Base-by-base conservation (phyloP, 2,113 vertebrate species). In the Phaethornis superciliosus region DNA sequence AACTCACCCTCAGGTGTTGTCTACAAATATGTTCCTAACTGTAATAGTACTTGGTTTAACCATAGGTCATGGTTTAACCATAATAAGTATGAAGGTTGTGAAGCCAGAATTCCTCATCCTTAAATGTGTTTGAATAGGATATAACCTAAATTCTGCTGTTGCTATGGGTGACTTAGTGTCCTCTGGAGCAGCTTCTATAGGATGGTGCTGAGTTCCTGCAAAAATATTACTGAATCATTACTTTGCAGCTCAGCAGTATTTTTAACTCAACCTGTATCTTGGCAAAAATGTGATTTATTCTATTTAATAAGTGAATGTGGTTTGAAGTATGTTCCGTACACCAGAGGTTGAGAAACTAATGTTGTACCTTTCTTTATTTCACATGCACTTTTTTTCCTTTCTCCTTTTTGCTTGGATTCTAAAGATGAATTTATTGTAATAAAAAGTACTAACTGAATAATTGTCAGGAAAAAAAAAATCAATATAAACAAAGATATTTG, bases 401-500 rank as follows among this genome's bases (percentile, higher is more conserved):
- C 40, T 40, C 40, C 40, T 40, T 86, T 75, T 60, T 62, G 20
- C 77, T 89, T 85, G 32, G 55, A 54, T 89, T 82, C n/a, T 65
- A 21, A 87, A 59, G 63, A 51, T 91, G 26, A 14, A 47, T 76
- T 76, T 88, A 46, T 64, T 30, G 74, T 91, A 85, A 88, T 85
- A 88, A 54, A 62, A 58, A 81, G 20, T 40, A 74, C 69, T 77
- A 65, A 79, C 95, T 88, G 71, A 60, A 81, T 89, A 88, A 76
- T 77, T 81, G 72, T 80, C 35, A 68, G 52, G 7, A 0, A 26
- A 81, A 0, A 26, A 81, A 93, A 93, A 65, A 86, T 59, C 84
- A 51, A 28, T 85, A 35, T 54, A 52, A 95, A 23, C 11, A 75
- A 79, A 62, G 22, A 54, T 27, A 51, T 91, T 88, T 64, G 64